These are phyloP conservation scores for Lagorchestes hirsutus DNA, from an alignment of 2,797 vertebrate species.

Conservation along the genomic window DNA sequence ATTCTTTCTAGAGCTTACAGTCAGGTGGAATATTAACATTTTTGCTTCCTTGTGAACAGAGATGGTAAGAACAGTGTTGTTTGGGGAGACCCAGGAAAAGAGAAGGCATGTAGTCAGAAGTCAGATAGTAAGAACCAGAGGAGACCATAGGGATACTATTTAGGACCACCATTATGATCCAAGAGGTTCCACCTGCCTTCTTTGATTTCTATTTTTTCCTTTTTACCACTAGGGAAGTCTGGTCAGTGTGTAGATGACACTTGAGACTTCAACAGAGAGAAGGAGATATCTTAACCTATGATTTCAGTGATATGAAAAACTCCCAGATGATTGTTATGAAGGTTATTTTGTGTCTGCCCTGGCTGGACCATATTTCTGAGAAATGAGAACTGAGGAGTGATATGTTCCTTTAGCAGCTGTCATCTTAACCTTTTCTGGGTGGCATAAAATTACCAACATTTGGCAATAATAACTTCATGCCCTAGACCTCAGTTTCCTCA, in stretches of 20 bases:
- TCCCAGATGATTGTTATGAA: neutral
- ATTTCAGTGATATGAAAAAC: neutral
- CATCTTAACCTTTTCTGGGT: neutral
- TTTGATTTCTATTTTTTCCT: constrained; percentile 41
- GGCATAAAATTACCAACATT: neutral
- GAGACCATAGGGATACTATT: neutral
- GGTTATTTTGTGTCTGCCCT: neutral
- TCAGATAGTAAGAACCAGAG: neutral
- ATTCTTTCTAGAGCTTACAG: constrained; percentile 56
- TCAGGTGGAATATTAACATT: constrained; percentile 65
- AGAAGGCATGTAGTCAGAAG: neutral
- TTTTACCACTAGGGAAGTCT: constrained; percentile 42
- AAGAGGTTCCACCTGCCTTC: neutral
- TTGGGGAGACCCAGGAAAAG: neutral
- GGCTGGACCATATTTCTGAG: neutral
- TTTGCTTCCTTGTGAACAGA: constrained; percentile 46
- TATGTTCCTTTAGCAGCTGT: neutral
- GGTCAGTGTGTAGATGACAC: constrained; percentile 15
- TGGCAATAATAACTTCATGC: neutral
- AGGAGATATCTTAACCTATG: neutral
- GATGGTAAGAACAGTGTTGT: constrained; percentile 10
- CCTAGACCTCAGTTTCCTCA: neutral
- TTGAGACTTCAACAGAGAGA: neutral
- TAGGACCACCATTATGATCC: neutral
- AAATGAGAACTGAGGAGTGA: neutral